Evolutionary conservation across 2,888 invertebrate genomes (phyloP), one percentile per base, ranked within the genome.

Genomic region (Lycaena phlaeas): DNA sequence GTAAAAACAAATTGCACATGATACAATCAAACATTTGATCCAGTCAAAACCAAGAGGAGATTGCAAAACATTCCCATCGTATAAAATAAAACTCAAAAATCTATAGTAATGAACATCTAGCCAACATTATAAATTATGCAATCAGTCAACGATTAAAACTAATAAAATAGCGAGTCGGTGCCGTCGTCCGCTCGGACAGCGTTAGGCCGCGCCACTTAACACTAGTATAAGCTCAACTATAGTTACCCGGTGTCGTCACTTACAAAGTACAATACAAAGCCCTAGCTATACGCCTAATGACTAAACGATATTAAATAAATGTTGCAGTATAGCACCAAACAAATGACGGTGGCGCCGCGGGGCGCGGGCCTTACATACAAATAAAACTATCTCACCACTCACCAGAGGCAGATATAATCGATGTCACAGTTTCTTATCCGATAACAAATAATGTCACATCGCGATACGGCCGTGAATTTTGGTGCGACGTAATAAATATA

Each of bases 1-100:
- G 41, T 41, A 40, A 61, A 61, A 57, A 66, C 63, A 64, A 69
- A 66, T 76, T 75, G 74, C 74, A 76, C 74, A 62, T 51, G 56
- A 68, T 64, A 68, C 73, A 75, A 78, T 78, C 77, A 79, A 66
- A 65, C 48, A 41, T 65, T 78, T 81, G 82, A 82, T 81, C 81
- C 81, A 79, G 79, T 81, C 81, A 81, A 81, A 78, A 38, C 41
- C 38, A 30, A 25, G 14, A 22, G 15, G 31, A 69, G 59, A 57
- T 56, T 50, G 53, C 52, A 53, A 56, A 50, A 58, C 52, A 57
- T 60, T 57, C 52, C 52, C 51, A 50, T 50, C 48, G 51, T 53
- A 63, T 57, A 62, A 64, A 63, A 54, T 60, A 62, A 67, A 64
- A 59, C n/a, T 58, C 59, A 59, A 61, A 57, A 57, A 58, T 63